These are phyloP conservation scores for Emberiza fucata DNA, from an alignment of 2,113 vertebrate species.

Conservation along the genomic window DNA sequence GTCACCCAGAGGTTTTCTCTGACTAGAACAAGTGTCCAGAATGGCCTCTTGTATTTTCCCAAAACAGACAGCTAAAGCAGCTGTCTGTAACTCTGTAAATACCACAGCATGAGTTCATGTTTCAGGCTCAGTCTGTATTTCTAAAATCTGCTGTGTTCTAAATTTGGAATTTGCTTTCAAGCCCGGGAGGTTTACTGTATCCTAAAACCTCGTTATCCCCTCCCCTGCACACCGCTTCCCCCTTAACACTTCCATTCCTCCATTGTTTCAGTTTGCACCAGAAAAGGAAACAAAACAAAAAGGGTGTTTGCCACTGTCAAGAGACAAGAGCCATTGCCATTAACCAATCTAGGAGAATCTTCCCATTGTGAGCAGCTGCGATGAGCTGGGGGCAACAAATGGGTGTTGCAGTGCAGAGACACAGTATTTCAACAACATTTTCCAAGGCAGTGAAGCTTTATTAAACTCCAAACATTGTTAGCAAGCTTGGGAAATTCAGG, in stretches of 20 bases:
- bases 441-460: neutral
- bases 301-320: neutral
- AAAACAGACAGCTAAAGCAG: neutral
- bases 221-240: rapidly evolving
- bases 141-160: neutral
- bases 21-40: neutral
- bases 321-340: neutral
- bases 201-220: rapidly evolving
- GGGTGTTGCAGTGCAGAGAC: neutral
- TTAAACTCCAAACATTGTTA: neutral
- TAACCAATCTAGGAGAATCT: neutral
- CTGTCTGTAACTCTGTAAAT: neutral
- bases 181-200: neutral
- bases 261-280: neutral
- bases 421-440: neutral
- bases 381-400: neutral
- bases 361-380: neutral
- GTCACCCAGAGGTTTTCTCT: neutral
- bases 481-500: neutral
- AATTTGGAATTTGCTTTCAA: neutral
- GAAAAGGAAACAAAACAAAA: neutral
- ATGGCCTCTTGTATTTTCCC: neutral
- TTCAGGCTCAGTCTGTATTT: neutral
- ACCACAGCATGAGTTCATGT: rapidly evolving
- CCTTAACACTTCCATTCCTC: neutral